Conservation (phyloP, 2,797 vertebrate genomes). For the Adrianichthys oophorus region DNA sequence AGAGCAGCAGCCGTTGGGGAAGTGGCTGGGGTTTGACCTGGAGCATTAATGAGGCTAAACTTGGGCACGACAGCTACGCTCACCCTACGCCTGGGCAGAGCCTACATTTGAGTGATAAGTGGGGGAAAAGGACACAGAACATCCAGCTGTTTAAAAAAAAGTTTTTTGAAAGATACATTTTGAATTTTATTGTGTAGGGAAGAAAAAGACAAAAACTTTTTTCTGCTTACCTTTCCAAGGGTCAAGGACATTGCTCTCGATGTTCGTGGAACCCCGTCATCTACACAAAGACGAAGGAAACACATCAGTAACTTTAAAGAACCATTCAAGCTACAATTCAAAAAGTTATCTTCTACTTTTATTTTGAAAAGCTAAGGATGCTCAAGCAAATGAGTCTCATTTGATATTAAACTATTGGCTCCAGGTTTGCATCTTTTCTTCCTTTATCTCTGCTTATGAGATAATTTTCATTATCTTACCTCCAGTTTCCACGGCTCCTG, state of each 20-base stretch:
- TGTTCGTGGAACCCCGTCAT: slow-evolving; percentile 91
- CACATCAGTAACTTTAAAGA: background rate
- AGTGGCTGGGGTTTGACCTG: slow-evolving; percentile 82
- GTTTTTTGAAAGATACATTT: background rate
- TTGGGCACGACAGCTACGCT: slow-evolving; percentile 98
- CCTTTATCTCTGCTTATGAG: background rate
- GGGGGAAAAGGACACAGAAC: slow-evolving; percentile 24
- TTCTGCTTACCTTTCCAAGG: slow-evolving; percentile 88
- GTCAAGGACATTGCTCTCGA: slow-evolving; percentile 94
- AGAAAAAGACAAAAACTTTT: background rate
- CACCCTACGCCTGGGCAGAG: slow-evolving; percentile 93
- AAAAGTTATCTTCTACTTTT: background rate
- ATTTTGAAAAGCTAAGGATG: background rate
- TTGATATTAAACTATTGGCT: background rate
- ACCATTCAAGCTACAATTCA: background rate
- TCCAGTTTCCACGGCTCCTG: slow-evolving; percentile 82
- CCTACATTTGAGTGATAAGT: slow-evolving; percentile 67
- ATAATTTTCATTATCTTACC: slow-evolving; percentile 52
- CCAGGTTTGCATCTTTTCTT: too few species aligned
- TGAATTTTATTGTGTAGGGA: background rate
- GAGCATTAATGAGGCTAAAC: slow-evolving; percentile 93
- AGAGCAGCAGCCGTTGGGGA: slow-evolving; percentile 68
- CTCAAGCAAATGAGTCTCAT: background rate
- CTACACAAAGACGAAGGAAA: slow-evolving; percentile 68
- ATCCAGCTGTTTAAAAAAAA: background rate